phyloP scores from a whole-genome alignment of 1,140 invertebrate species.

The Drosophila lowei region DNA sequence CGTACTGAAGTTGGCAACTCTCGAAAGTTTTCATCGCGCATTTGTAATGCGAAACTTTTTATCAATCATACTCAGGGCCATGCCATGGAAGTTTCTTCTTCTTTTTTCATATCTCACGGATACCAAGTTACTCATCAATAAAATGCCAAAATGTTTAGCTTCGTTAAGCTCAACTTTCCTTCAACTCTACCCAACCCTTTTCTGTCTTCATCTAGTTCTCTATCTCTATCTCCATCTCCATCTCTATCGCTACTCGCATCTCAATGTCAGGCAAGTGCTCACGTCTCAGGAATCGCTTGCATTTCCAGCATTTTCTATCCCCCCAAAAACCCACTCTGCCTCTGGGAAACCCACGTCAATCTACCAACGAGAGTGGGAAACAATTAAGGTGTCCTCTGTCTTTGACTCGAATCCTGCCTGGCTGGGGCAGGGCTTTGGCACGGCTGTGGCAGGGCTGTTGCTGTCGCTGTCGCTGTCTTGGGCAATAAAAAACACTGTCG shows the following conservation, averaged over 20 bases:
- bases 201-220: constrained; percentile 9
- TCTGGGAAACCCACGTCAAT: constrained; percentile 3
- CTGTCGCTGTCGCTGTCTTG: constrained; percentile 1
- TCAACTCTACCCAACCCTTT: constrained; percentile 8
- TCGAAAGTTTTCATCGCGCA: constrained; percentile 17
- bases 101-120: constrained; percentile 14
- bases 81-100: constrained; percentile 10
- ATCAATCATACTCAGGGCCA: constrained; percentile 40
- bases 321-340: constrained; percentile 9
- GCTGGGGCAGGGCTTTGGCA: background rate
- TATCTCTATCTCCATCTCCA: constrained; percentile 1
- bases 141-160: constrained; percentile 37
- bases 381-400: constrained; percentile 49
- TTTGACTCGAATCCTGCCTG: background rate
- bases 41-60: constrained; percentile 31
- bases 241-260: constrained; percentile 5
- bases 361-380: constrained; percentile 4
- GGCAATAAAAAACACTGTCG: constrained; percentile 53
- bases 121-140: constrained; percentile 34
- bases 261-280: constrained; percentile 27
- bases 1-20: constrained; percentile 6
- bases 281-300: constrained; percentile 14
- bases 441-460: no score
- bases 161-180: constrained; percentile 34
- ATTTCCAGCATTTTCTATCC: background rate